A percentile compares a stretch with the other conserved stretches of the same genome.
These are phyloP conservation scores for Theocolax elegans DNA, from an alignment of 1,140 invertebrate species.

Conservation along the genomic window DNA sequence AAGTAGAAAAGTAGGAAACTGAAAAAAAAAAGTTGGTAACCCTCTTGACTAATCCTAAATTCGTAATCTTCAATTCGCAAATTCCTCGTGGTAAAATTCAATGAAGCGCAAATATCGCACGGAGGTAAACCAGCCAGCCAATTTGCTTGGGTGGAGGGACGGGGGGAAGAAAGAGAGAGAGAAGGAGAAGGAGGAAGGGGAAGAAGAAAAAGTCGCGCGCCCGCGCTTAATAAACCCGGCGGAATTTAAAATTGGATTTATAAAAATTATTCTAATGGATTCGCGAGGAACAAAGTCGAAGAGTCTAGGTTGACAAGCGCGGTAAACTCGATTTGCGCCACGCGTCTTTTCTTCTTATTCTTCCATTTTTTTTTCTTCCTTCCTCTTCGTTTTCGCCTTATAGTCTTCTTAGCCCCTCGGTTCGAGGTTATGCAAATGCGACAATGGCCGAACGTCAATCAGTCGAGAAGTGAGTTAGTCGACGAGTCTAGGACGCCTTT, in stretches of 20 bases:
- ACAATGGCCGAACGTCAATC: constrained; percentile 66
- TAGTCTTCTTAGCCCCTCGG: constrained; percentile 41
- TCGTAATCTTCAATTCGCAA: too few species aligned
- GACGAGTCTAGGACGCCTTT: neutral
- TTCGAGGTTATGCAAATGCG: constrained; percentile 63
- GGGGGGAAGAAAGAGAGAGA: too few species aligned
- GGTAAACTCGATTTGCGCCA: constrained; percentile 67
- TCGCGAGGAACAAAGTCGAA: constrained; percentile 47
- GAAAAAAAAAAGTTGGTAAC: too few species aligned
- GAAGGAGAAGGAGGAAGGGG: too few species aligned
- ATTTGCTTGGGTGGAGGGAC: too few species aligned
- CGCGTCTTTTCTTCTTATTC: constrained; percentile 42
- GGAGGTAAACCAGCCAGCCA: too few species aligned
- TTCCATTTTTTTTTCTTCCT: too few species aligned
- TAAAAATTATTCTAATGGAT: constrained; percentile 69
- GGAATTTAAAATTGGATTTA: constrained; percentile 68
- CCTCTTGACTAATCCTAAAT: too few species aligned
- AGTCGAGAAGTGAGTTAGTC: constrained; percentile 34
- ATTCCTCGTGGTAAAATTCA: too few species aligned
- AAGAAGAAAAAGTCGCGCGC: too few species aligned
- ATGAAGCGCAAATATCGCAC: too few species aligned
- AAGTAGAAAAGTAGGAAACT: too few species aligned
- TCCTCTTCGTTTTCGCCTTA: constrained; percentile 39
- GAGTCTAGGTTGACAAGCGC: constrained; percentile 56
- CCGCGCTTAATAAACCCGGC: constrained; percentile 27